phyloP scores from a whole-genome alignment of 2,113 vertebrate genomes.

The Stegastes partitus region DNA sequence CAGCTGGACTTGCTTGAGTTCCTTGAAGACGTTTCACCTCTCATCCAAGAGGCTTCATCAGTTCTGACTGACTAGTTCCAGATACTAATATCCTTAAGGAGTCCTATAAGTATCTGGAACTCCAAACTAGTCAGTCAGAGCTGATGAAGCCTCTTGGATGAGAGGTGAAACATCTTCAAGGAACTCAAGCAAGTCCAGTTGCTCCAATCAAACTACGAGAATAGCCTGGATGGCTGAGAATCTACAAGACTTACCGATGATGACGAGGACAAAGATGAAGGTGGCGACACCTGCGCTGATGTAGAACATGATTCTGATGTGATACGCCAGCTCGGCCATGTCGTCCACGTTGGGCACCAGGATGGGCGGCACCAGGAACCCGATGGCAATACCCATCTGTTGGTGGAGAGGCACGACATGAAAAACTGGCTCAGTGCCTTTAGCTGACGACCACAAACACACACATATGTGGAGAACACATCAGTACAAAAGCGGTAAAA shows the following conservation, averaged over 20 bases:
- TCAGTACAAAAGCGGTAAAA: not conserved
- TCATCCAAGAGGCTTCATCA: too few relatives aligned
- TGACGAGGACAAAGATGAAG: conserved; percentile 90
- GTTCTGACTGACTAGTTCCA: too few relatives aligned
- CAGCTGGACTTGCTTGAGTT: too few relatives aligned
- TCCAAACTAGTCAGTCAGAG: too few relatives aligned
- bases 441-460: not conserved
- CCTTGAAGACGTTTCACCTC: too few relatives aligned
- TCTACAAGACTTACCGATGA: conserved; percentile 91
- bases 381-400: conserved; percentile 92
- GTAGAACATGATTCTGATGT: conserved; percentile 96
- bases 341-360: conserved; percentile 91
- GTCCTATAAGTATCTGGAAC: too few relatives aligned
- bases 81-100: too few relatives aligned
- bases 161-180: too few relatives aligned
- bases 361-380: conserved; percentile 94
- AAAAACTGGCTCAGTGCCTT: not conserved
- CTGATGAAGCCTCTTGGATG: too few relatives aligned
- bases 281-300: conserved; percentile 91
- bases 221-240: too few relatives aligned
- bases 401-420: not conserved
- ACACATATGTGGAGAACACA: not conserved
- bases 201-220: too few relatives aligned
- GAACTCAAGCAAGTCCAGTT: too few relatives aligned
- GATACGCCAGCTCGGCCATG: conserved; percentile 85